phyloP scores from a whole-genome alignment of 2,797 vertebrate genomes.

The Chelon labrosus region DNA sequence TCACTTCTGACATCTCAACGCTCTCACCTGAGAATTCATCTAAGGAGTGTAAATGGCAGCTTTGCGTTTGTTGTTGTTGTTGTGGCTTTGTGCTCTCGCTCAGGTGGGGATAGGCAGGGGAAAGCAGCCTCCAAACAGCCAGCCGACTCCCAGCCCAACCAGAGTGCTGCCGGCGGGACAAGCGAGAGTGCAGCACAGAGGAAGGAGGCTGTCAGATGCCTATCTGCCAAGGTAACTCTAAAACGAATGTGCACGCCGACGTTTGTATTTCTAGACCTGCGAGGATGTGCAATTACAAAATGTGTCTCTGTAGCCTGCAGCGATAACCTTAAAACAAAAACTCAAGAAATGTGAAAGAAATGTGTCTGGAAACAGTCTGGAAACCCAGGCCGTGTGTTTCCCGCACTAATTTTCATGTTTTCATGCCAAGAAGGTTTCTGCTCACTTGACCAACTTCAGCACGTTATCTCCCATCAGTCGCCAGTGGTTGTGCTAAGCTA shows the following conservation, averaged over 20 bases:
- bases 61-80: slow-evolving; percentile 60
- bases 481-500: background rate
- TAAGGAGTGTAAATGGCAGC: slow-evolving; percentile 56
- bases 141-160: slow-evolving; percentile 76
- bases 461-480: background rate
- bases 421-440: background rate
- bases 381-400: too few species aligned
- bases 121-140: slow-evolving; percentile 88
- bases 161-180: slow-evolving; percentile 71
- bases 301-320: background rate
- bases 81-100: slow-evolving; percentile 35
- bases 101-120: slow-evolving; percentile 86
- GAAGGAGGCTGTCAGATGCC: slow-evolving; percentile 88
- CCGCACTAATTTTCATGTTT: too few species aligned
- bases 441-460: background rate
- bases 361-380: too few species aligned
- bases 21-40: slow-evolving; percentile 43
- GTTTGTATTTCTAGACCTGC: slow-evolving; percentile 13
- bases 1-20: slow-evolving; percentile 28
- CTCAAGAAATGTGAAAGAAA: too few species aligned
- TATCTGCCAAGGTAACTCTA: slow-evolving; percentile 91
- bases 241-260: slow-evolving; percentile 23
- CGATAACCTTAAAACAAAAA: slow-evolving; percentile 11
- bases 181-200: slow-evolving; percentile 80
- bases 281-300: slow-evolving; percentile 13